phyloP scores from a whole-genome alignment of 2,888 invertebrate genomes.

The Thecophora atra region DNA sequence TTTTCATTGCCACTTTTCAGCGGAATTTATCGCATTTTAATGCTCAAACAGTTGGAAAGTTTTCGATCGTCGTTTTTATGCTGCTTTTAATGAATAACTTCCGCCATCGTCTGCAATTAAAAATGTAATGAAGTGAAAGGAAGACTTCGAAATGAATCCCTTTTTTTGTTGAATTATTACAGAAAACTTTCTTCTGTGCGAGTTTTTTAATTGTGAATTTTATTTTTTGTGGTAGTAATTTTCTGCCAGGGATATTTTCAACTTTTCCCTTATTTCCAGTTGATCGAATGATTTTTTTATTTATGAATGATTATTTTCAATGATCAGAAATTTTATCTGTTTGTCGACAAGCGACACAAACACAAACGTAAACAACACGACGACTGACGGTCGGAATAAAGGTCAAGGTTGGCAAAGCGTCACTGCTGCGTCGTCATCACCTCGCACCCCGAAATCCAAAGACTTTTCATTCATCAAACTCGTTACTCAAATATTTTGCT shows the following conservation, averaged over 20 bases:
- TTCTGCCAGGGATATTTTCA: too few species aligned
- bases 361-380: background rate
- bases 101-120: conserved; percentile 6
- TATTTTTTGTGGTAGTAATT: too few species aligned
- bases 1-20: conserved; percentile 1
- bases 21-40: conserved; percentile 31
- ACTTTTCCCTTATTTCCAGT: background rate
- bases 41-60: conserved; percentile 19
- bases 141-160: background rate
- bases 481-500: conserved; percentile 63
- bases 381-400: background rate
- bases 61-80: background rate
- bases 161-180: background rate
- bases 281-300: background rate
- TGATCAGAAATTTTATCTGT: too few species aligned
- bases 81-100: background rate
- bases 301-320: too few species aligned
- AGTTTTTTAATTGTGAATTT: too few species aligned
- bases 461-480: conserved; percentile 45
- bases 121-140: conserved; percentile 17
- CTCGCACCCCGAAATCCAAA: too few species aligned
- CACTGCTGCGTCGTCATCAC: too few species aligned
- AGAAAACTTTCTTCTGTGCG: too few species aligned
- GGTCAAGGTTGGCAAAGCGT: background rate
- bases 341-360: conserved; percentile 4